Percentiles rank a stretch among this genome's conserved stretches.
These are phyloP conservation scores for Caenorhabditis sp. DNA, from an alignment of 2,888 invertebrate species.

Conservation along the genomic window DNA sequence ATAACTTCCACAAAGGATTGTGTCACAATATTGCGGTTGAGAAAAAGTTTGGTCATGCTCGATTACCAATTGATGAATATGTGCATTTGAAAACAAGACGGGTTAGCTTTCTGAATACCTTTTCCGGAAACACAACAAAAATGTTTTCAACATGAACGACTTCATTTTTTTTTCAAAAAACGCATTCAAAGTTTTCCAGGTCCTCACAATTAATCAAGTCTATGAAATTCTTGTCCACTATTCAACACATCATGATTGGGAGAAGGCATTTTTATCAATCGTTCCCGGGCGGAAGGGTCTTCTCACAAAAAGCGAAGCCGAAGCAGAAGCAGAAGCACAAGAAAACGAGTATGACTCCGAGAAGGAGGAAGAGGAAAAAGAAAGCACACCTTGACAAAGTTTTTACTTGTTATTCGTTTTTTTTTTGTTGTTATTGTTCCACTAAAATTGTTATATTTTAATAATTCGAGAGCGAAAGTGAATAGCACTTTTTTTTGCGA, in stretches of 20 bases:
- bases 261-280: constrained; percentile 54
- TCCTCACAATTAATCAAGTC: constrained; percentile 92
- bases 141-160: too few relatives aligned
- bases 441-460: neutral
- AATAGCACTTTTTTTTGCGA: neutral
- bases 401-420: neutral
- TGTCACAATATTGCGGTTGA: constrained; percentile 84
- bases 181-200: constrained; percentile 73
- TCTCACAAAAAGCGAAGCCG: constrained; percentile 28
- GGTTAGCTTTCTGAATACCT: too few relatives aligned
- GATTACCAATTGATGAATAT: constrained; percentile 87
- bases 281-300: constrained; percentile 62
- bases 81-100: constrained; percentile 83
- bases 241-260: constrained; percentile 72
- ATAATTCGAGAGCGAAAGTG: neutral
- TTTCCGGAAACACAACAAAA: too few relatives aligned
- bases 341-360: neutral
- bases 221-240: constrained; percentile 74
- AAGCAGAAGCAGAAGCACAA: constrained; percentile 7
- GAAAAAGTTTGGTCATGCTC: constrained; percentile 73
- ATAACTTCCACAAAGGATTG: constrained; percentile 84
- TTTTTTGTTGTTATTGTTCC: neutral
- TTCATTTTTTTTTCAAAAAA: too few relatives aligned
- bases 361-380: neutral
- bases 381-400: neutral